Base-by-base conservation (phyloP, 2,797 vertebrate species). In the Discoglossus pictus region DNA sequence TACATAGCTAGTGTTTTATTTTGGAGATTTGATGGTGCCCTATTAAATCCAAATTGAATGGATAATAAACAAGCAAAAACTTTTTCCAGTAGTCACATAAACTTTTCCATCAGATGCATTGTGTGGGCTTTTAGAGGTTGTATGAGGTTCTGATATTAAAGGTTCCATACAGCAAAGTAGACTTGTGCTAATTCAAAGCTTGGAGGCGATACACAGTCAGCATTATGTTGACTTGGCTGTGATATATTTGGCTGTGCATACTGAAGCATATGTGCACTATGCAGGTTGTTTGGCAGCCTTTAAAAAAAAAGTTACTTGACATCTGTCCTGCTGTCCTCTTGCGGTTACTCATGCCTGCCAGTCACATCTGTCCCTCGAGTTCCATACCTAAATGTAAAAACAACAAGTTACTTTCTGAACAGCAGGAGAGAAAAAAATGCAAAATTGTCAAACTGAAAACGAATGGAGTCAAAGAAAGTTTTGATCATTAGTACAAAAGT, bases 261-360 rank as follows among this genome's bases (percentile, higher is more conserved):
- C 61, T 59, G 61, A 64, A 71, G 68, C 68, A 71, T 71, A 71
- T 71, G 68, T 64, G 68, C 53, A 46, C 68, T 65, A 65, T 23
- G 68, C 61, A 71, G 68, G 68, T 71, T 71, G 61, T 71, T 71
- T 71, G 68, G 68, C 68, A 71, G 50, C 56, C 68, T 71, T 65
- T 71, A 21, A 65, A 48, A 60, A 68, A 64, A 64, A 64, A 58
- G 68, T 71, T 71, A 50, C 61, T 65, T 71, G 68, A 71, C 68
- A 71, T 71, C 68, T 71, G 68, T 71, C 68, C 68, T 71, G 68
- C 46, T 65, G 68, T 71, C 68, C 68, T 71, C 68, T 71, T 52
- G 68, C 25, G 61, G 61, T 65, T 71, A 59, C 68, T 71, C 68
- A 71, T 64, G 68, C 68, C 68, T 65, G 68, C 46, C 38, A 59